A percentile compares a stretch with the other conserved stretches of the same genome.
Conservation (phyloP, 2,888 invertebrate genomes). For the Pollenia angustigena region DNA sequence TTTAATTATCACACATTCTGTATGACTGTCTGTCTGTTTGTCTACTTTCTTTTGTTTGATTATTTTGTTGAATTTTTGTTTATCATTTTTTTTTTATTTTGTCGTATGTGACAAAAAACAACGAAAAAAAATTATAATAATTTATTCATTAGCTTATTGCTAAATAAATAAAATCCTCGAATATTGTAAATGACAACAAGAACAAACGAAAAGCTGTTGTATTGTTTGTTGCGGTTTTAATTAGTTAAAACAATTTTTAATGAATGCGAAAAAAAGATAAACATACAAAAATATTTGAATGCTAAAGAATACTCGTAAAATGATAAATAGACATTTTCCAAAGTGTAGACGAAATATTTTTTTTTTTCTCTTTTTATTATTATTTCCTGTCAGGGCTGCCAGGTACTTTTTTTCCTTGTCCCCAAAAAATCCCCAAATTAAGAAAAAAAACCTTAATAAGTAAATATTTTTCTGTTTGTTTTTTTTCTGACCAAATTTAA, state of each 20-base stretch:
- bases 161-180: slow-evolving; percentile 71
- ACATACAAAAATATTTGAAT: slow-evolving; percentile 37
- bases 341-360: slow-evolving; percentile 44
- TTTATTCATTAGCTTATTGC: slow-evolving; percentile 71
- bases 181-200: slow-evolving; percentile 70
- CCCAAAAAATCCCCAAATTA: too few relatives aligned
- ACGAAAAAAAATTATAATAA: slow-evolving; percentile 44
- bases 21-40: slow-evolving; percentile 16
- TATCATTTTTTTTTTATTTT: slow-evolving; percentile 17
- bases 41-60: slow-evolving; percentile 52
- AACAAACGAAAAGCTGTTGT: slow-evolving; percentile 71
- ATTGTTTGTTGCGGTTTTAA: slow-evolving; percentile 72
- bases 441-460: too few relatives aligned
- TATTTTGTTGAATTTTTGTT: slow-evolving; percentile 42
- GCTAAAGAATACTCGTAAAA: background rate
- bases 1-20: slow-evolving; percentile 64
- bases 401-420: too few relatives aligned
- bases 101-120: slow-evolving; percentile 54
- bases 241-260: slow-evolving; percentile 69
- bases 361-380: slow-evolving; percentile 16
- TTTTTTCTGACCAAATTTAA: too few relatives aligned
- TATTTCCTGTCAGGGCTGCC: too few relatives aligned
- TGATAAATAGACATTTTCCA: slow-evolving; percentile 30
- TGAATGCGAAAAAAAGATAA: slow-evolving; percentile 42
- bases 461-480: too few relatives aligned